Evolutionary conservation across 2,113 vertebrate genomes (phyloP).

Genomic region (Macrotus californicus): DNA sequence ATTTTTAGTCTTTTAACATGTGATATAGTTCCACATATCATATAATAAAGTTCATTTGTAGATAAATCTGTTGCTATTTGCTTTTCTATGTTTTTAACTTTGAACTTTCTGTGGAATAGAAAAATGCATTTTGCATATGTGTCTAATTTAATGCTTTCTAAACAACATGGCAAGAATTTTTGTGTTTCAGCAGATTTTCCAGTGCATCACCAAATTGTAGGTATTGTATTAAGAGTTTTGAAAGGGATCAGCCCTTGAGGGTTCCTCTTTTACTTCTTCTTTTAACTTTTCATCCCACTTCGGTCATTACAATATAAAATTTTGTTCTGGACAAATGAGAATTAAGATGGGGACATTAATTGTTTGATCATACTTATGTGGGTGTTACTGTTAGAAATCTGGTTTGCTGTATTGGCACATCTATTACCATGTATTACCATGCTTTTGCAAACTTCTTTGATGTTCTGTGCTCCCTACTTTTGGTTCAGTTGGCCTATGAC

Average conservation of each 20-base stretch:
- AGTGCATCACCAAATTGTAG: constrained; percentile 28
- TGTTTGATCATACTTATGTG: constrained; percentile 8
- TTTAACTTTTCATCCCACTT: not conserved
- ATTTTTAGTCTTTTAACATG: constrained; percentile 13
- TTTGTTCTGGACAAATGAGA: constrained; percentile 16
- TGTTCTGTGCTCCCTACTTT: not conserved
- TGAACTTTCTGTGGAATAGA: constrained; percentile 20
- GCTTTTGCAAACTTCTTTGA: not conserved
- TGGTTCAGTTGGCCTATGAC: not conserved
- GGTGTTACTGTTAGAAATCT: not conserved
- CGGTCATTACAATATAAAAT: not conserved
- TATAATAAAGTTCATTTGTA: constrained; percentile 32
- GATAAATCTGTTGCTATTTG: not conserved
- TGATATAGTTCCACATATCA: constrained; percentile 18
- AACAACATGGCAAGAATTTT: constrained; percentile 53
- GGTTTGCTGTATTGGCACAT: not conserved
- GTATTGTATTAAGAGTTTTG: not conserved
- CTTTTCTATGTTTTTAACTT: constrained; percentile 26
- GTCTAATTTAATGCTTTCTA: constrained; percentile 57
- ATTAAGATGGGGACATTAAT: constrained; percentile 2
- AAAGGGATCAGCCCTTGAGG: not conserved
- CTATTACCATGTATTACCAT: not conserved
- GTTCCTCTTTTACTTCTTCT: not conserved
- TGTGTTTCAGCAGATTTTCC: constrained; percentile 54
- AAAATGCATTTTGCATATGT: constrained; percentile 51